phyloP scores from a whole-genome alignment of 2,113 vertebrate genomes.

The Albula glossodonta region DNA sequence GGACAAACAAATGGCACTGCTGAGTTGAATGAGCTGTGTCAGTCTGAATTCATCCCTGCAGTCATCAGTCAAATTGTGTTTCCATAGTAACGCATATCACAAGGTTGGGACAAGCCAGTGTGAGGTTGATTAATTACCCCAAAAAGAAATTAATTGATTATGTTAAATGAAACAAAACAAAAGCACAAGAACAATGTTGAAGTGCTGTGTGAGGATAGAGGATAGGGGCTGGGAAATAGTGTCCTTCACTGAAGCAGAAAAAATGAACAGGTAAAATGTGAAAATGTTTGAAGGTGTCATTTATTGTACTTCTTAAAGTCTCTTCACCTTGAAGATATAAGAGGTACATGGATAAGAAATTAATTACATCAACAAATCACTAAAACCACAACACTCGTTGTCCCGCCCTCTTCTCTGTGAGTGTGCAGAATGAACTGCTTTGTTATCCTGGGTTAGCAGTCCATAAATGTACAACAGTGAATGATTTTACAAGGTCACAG shows the following conservation, averaged over 20 bases:
- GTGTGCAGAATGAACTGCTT: no score
- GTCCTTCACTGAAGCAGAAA: neutral
- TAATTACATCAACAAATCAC: no score
- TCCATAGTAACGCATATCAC: slow-evolving; percentile 14
- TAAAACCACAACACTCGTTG: no score
- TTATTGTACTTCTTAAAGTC: no score
- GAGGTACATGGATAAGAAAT: no score
- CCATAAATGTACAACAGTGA: no score
- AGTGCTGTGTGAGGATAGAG: neutral
- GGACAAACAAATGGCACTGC: neutral
- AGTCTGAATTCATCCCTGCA: slow-evolving; percentile 20
- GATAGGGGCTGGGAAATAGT: neutral
- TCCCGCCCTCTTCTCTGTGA: no score
- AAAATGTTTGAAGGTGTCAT: neutral
- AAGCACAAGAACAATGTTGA: slow-evolving; percentile 8
- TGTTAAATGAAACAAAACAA: slow-evolving; percentile 24
- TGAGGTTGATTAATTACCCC: slow-evolving; percentile 30
- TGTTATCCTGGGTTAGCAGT: no score
- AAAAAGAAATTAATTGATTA: slow-evolving; percentile 21
- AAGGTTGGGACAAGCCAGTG: slow-evolving; percentile 13
- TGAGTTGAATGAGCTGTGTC: slow-evolving; percentile 6
- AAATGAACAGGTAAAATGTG: neutral
- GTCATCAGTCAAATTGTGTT: slow-evolving; percentile 26
- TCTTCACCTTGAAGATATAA: no score
- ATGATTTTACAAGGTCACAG: no score